These are phyloP conservation scores for Cossypha dichroa DNA, from an alignment of 2,797 vertebrate genomes.

Conservation along the genomic window DNA sequence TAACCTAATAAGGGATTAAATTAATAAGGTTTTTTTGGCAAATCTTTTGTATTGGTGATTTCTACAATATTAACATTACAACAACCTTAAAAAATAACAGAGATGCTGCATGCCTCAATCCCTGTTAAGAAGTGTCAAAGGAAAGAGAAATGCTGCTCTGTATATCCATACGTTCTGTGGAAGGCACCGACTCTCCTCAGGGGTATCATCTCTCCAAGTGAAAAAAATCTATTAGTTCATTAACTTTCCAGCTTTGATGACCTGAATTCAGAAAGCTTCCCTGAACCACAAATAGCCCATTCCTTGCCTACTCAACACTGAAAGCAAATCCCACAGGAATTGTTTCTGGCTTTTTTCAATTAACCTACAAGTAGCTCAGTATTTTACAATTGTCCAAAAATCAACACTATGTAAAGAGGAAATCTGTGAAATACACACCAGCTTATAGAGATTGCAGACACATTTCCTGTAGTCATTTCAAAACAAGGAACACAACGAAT, in stretches of 20 bases:
- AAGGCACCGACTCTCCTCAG: not conserved
- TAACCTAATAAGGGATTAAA: not conserved
- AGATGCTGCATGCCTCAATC: not conserved
- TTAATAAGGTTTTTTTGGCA: accelerated
- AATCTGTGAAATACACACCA: not conserved
- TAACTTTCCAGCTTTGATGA: not conserved
- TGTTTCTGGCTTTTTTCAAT: not conserved
- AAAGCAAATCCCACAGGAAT: not conserved
- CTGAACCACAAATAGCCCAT: not conserved
- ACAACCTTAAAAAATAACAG: not conserved
- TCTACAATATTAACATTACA: not conserved
- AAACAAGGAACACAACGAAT: not conserved
- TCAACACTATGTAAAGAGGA: not conserved
- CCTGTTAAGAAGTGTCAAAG: not conserved
- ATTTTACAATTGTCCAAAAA: not conserved
- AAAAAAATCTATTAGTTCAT: conserved; percentile 6
- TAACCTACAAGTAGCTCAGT: not conserved
- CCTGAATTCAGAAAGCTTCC: not conserved
- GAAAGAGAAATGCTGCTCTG: not conserved
- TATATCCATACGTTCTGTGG: not conserved
- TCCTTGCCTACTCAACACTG: not conserved
- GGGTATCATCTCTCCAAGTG: not conserved
- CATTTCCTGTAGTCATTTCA: not conserved
- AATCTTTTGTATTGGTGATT: not conserved
- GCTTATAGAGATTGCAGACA: not conserved